Percentiles rank a stretch among this genome's conserved stretches.
Evolutionary conservation across 1,140 invertebrate genomes (phyloP).

Genomic region (Zaprionus kolodkinae): DNA sequence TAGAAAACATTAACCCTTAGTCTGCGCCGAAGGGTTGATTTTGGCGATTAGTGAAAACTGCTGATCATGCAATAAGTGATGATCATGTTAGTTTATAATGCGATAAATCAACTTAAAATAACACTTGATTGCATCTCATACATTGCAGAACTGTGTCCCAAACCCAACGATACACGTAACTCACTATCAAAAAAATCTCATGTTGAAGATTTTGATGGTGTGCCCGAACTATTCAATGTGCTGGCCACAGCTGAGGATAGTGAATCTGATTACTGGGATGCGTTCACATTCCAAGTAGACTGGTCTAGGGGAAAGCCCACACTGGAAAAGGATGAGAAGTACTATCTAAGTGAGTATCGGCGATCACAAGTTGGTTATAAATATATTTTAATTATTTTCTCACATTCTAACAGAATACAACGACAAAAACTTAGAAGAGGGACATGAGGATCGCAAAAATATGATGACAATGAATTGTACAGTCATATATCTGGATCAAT

Average conservation of each 20-base stretch:
- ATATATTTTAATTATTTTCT: not conserved
- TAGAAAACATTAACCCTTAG: constrained; percentile 26
- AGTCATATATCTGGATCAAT: constrained; percentile 95
- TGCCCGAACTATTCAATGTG: constrained; percentile 92
- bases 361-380: constrained; percentile 1
- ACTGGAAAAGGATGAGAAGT: constrained; percentile 75
- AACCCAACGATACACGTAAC: constrained; percentile 89
- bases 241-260: constrained; percentile 88
- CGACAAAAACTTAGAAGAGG: constrained; percentile 72
- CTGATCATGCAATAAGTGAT: not conserved
- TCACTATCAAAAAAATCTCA: constrained; percentile 92
- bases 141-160: constrained; percentile 92
- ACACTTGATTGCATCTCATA: not conserved
- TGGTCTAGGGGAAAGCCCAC: constrained; percentile 79
- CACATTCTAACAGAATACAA: constrained; percentile 50
- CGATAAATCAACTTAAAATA: not conserved
- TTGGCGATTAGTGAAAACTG: not conserved
- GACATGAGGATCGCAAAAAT: constrained; percentile 83
- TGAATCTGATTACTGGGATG: constrained; percentile 87
- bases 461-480: constrained; percentile 94
- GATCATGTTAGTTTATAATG: not conserved
- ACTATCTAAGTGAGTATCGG: constrained; percentile 69
- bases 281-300: constrained; percentile 92
- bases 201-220: constrained; percentile 93
- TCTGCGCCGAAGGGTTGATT: not conserved